Base-by-base conservation (phyloP, 2,797 vertebrate species). In the Notolabrus celidotus region DNA sequence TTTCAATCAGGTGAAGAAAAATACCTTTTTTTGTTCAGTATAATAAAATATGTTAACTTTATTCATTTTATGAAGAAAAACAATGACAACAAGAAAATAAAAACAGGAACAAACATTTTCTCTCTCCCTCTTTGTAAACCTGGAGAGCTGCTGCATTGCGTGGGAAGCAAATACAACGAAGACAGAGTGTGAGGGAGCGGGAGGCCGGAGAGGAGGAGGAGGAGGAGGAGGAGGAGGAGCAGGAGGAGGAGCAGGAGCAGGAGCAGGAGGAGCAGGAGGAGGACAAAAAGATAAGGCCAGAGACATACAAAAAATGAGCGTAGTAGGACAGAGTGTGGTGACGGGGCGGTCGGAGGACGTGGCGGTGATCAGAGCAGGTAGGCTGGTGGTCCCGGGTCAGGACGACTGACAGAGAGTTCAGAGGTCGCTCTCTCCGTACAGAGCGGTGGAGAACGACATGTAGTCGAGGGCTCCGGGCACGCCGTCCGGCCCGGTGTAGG, bases 31-130 rank as follows among this genome's bases (percentile, higher is more conserved):
- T 94, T 90, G 92, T 97, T 95, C 96, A 96, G 94, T 96, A 97
- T 99, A 98, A 99, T 98, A 99, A 99, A 99, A 98, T 99, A 98
- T 95, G 96, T 96, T 95, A 94, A 90, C 94, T 95, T 95, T 93
- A 95, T 95, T 95, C 93, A 90, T 91, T 95, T 95, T 95, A 93
- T 95, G 96, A 96, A 96, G 96, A 97, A 96, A 95, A 96, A 96
- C 94, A 92, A 90, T 80, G 76, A 90, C 90, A 87, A 92, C 77
- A 89, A 93, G 85, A 90, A 93, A 93, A 91, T 90, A 94, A 92
- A 93, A 94, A 92, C 81, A 86, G 77, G 89, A 86, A 83, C 79
- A 84, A 87, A 81, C 63, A 60, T 83, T 82, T 78, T 84, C 79
- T 85, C 82, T 88, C 89, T 95, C 94, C 83, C 86, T 85, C 88